Evolutionary conservation across 2,113 vertebrate species (phyloP), one percentile per base, ranked within the genome.

Genomic region (Proteles cristata): DNA sequence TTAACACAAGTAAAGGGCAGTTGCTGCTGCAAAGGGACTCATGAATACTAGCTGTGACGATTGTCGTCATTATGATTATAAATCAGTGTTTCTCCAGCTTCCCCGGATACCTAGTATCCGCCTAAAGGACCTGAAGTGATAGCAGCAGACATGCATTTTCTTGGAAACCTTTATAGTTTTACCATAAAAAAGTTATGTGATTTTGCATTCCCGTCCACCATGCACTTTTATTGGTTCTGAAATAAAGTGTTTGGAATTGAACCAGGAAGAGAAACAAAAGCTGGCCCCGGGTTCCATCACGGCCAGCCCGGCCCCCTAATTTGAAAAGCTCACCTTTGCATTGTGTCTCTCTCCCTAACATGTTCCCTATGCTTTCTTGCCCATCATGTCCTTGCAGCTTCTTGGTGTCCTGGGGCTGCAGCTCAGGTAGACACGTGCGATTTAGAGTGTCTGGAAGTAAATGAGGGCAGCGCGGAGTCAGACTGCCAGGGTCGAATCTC

Each of bases 391-490:
- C 1, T 11, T 11, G 1, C 33, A 39, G 65, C 39, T 68, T 43
- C 65, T 48, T 2, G 74, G 53, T 39, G 1, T 2, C 25, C 39
- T 50, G 31, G 39, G 61, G 26, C 14, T 16, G 21, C 19, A 1
- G 17, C 9, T 33, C 33, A 39, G 82, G 26, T 58, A 31, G 43
- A 12, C 5, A 0, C 3, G 1, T 8, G 33, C 50, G 45, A 1
- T 58, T 88, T 48, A 35, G 35, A 19, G 11, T 0, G 1, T 14
- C 1, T 3, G 7, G 2, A 5, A 23, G 15, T 53, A 14, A 3
- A 28, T 5, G 58, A 33, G 31, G 11, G 15, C 53, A 21, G 4
- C 1, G 10, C 15, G 11, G 21, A n/a, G 35, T 55, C 92, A 10
- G 61, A 45, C 11, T 5, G 65, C 93, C 16, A 35, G 39, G 25